Percentiles rank a stretch among this genome's conserved stretches.
phyloP scores from a whole-genome alignment of 2,113 vertebrate species.

The Electrona antarctica region DNA sequence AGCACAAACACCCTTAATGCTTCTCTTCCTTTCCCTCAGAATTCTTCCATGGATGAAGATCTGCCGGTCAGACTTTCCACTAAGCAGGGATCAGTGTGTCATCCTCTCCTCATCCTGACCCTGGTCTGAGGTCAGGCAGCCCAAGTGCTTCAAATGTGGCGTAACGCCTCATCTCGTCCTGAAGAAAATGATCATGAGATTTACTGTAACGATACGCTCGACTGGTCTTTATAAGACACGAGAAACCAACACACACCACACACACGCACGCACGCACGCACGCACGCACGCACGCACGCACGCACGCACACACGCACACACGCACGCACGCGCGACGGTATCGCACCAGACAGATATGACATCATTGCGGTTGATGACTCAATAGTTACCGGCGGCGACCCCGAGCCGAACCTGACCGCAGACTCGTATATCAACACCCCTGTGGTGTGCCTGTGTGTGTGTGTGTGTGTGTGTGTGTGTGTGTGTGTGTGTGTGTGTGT shows the following conservation, averaged over 20 bases:
- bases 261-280: neutral
- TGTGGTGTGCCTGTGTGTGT: slow-evolving; percentile 12
- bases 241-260: neutral
- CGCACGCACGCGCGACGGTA: slow-evolving; percentile 15
- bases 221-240: slow-evolving; percentile 22
- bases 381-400: slow-evolving; percentile 49
- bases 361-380: slow-evolving; percentile 62
- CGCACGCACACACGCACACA: slow-evolving; percentile 5
- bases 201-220: slow-evolving; percentile 57
- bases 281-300: slow-evolving; percentile 2
- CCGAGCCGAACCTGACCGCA: slow-evolving; percentile 43
- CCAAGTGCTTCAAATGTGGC: slow-evolving; percentile 48
- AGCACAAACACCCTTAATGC: no score
- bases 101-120: neutral
- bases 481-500: slow-evolving; percentile 17
- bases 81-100: neutral
- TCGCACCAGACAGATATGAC: slow-evolving; percentile 63
- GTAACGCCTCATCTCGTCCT: slow-evolving; percentile 57
- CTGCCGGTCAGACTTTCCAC: slow-evolving; percentile 38
- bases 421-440: slow-evolving; percentile 54
- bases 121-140: slow-evolving; percentile 25
- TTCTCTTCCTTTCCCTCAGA: no score
- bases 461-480: slow-evolving; percentile 21
- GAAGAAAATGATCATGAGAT: slow-evolving; percentile 46
- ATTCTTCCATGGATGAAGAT: no score